phyloP scores from a whole-genome alignment of 1,140 invertebrate species.

The Helicoverpa armigera region DNA sequence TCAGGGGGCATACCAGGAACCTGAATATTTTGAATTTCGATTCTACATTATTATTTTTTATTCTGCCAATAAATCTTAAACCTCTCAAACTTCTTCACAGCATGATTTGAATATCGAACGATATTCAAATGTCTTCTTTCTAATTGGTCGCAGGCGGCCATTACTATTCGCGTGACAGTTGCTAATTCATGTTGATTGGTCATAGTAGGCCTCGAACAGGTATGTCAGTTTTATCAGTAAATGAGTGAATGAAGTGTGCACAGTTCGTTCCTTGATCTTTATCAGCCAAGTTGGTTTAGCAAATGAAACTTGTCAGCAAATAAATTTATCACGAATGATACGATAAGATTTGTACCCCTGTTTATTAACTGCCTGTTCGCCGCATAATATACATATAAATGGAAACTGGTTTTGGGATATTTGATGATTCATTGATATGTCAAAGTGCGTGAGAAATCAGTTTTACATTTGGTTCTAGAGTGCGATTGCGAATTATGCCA shows the following conservation, averaged over 20 bases:
- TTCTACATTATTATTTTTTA: constrained; percentile 26
- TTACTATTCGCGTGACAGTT: constrained; percentile 8
- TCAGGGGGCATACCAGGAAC: constrained; percentile 46
- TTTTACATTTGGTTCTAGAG: constrained; percentile 6
- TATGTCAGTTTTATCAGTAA: constrained; percentile 47
- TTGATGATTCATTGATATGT: constrained; percentile 56
- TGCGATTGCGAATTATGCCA: neutral
- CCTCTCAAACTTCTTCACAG: neutral
- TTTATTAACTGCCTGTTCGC: constrained; percentile 46
- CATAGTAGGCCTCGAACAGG: constrained; percentile 50
- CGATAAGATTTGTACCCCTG: constrained; percentile 57
- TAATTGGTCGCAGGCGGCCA: constrained; percentile 2
- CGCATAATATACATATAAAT: constrained; percentile 46
- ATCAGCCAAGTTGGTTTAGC: constrained; percentile 63
- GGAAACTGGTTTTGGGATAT: constrained; percentile 43
- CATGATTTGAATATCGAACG: constrained; percentile 7
- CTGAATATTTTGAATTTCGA: neutral
- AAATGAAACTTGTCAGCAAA: constrained; percentile 60
- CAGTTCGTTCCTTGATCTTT: constrained; percentile 71
- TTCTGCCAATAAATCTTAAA: neutral
- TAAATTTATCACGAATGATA: constrained; percentile 56
- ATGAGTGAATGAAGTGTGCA: constrained; percentile 50
- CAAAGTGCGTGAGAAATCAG: constrained; percentile 43
- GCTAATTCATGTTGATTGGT: constrained; percentile 18
- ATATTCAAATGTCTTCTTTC: constrained; percentile 16